Base-by-base conservation (phyloP, 2,797 vertebrate species). In the Euphonia xanthogaster region DNA sequence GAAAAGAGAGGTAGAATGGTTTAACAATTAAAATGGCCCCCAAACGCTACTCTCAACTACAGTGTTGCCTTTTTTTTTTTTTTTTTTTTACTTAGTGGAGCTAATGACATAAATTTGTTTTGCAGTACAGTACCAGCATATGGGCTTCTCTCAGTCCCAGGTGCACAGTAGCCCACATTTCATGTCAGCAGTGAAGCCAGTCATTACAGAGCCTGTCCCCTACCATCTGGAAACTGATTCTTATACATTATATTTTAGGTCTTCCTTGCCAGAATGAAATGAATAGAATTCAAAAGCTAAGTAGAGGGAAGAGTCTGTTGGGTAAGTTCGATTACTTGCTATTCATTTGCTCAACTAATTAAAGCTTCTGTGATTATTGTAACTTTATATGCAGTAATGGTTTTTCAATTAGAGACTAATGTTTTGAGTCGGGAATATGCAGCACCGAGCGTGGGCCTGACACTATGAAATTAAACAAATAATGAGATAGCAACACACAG, bases 211-310 rank as follows among this genome's bases (percentile, higher is more conserved):
- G 79, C 51, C 95, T 97, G 93, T 95, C 91, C 93, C 0, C 1
- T 31, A 90, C 97, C 98, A 97, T 98, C 98, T 98, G 98, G 98
- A 98, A 97, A 95, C 92, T 97, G 95, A 98, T 96, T 88, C 94
- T 91, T 78, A 57, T 94, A 81, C 89, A 70, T 98, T 96, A 97
- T 97, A 86, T 98, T 98, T 95, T 95, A 99, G 99, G 99, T 95
- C 98, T 99, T 97, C 99, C 99, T 45, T 99, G 99, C 98, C 99
- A 99, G 98, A 99, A 98, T 74, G 99, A 99, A 98, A 99, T 99
- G 98, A 99, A 98, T 98, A 99, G 98, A 98, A 99, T 99, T 98
- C 99, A 99, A 97, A 98, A 98, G 97, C 98, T 99, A 94, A 99
- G 98, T 98, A 98, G 98, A 95, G 98, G 98, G 97, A 99, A 99